Conservation (phyloP, 2,797 vertebrate genomes). For the Pangasius djambal region DNA sequence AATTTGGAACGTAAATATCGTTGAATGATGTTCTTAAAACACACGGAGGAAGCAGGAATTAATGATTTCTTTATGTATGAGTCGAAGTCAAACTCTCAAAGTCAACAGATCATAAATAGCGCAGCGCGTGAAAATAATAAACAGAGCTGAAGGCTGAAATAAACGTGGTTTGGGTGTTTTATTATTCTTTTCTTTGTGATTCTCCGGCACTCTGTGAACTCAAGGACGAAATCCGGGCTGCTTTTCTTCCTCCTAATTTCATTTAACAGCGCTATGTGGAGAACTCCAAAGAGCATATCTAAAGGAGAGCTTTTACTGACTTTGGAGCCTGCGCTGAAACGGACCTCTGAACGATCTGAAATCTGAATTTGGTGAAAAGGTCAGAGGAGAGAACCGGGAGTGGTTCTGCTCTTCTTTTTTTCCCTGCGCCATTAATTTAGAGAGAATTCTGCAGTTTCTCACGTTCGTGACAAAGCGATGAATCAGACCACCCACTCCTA, state of each 20-base stretch:
- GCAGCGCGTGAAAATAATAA: not conserved
- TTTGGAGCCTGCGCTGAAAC: conserved; percentile 34
- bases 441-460: conserved; percentile 26
- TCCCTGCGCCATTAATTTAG: conserved; percentile 18
- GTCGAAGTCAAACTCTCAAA: not conserved
- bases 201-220: not conserved
- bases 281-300: conserved; percentile 10
- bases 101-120: conserved; percentile 21
- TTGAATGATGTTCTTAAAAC: conserved; percentile 18
- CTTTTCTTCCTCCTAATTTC: conserved; percentile 15
- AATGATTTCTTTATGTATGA: conserved; percentile 6
- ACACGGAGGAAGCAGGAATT: conserved; percentile 15
- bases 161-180: not conserved
- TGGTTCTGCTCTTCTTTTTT: not conserved
- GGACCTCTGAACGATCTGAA: conserved; percentile 18
- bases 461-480: not conserved
- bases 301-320: conserved; percentile 28
- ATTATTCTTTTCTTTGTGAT: not conserved
- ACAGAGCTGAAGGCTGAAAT: not conserved
- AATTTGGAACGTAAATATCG: conserved; percentile 12
- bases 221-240: not conserved
- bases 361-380: not conserved
- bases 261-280: conserved; percentile 3
- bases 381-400: not conserved
- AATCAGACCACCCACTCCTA: not conserved